A percentile compares a stretch with the other conserved stretches of the same genome.
Conservation (phyloP, 2,113 vertebrate species). For the Isurus oxyrinchus region DNA sequence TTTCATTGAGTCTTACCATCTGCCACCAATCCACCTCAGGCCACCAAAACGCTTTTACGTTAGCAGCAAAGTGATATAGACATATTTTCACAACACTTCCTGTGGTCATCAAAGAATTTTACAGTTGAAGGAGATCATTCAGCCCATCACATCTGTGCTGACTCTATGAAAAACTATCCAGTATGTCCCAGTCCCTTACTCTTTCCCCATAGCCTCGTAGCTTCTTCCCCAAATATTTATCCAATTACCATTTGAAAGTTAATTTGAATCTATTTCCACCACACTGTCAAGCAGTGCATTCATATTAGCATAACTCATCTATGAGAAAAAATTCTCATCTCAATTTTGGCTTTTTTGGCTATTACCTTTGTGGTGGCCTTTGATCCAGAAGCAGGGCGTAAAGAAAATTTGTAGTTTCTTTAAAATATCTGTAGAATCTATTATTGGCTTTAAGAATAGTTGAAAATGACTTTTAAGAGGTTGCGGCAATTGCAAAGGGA, state of each 20-base stretch:
- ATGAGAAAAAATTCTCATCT: neutral
- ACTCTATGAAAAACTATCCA: neutral
- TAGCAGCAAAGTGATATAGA: neutral
- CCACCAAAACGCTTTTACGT: neutral
- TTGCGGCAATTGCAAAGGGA: too few species aligned
- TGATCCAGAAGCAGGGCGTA: too few species aligned
- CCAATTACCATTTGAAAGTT: neutral
- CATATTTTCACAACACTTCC: neutral
- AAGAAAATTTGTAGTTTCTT: too few species aligned
- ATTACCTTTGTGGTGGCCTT: too few species aligned
- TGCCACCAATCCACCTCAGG: too few species aligned
- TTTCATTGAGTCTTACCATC: neutral
- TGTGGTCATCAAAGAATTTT: neutral
- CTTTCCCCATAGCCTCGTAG: neutral
- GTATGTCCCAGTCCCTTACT: neutral
- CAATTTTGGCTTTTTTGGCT: neutral
- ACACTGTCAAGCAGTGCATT: neutral
- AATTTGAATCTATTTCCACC: neutral
- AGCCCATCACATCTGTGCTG: neutral
- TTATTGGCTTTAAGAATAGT: too few species aligned
- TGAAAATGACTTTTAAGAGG: too few species aligned
- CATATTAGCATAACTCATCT: neutral
- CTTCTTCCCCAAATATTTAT: neutral
- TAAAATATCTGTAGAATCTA: too few species aligned
- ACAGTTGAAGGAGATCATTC: neutral